Evolutionary conservation across 37 sponge, comb jelly and placozoan species (phyloP).

Genomic region (Cladorhizidae sp.): DNA sequence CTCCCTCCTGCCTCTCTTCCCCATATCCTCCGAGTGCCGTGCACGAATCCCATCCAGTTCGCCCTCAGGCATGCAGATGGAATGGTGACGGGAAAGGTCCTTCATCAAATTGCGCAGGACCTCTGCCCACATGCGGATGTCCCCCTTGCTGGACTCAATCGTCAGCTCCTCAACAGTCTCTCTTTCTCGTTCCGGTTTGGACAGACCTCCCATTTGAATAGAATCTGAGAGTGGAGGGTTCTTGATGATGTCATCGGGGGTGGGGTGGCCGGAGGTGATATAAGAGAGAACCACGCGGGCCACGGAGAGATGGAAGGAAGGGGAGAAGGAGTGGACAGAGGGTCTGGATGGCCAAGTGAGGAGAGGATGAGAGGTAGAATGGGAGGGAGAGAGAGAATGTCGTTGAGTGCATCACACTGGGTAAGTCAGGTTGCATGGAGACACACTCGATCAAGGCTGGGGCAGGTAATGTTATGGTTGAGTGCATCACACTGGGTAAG

Average conservation of each 20-base stretch:
- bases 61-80: conserved; percentile 19
- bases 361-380: too few relatives aligned
- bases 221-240: not conserved
- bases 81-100: conserved; percentile 14
- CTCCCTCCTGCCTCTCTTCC: not conserved
- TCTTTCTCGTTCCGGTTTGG: not conserved
- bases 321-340: not conserved
- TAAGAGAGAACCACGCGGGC: conserved; percentile 17
- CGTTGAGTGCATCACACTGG: too few relatives aligned
- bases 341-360: not conserved
- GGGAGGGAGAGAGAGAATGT: too few relatives aligned
- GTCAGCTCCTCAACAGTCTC: not conserved
- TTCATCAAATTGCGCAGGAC: conserved; percentile 56
- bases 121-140: conserved; percentile 51
- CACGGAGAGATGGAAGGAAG: conserved; percentile 42
- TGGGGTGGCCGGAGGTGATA: conserved; percentile 12
- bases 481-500: too few relatives aligned
- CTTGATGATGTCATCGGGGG: conserved; percentile 23
- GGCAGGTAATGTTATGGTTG: too few relatives aligned
- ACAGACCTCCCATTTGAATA: not conserved
- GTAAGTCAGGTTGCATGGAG: too few relatives aligned
- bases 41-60: not conserved
- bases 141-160: conserved; percentile 21
- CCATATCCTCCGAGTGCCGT: not conserved
- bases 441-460: too few relatives aligned